Percentiles rank a stretch among this genome's conserved stretches.
phyloP scores from a whole-genome alignment of 2,113 vertebrate genomes.

The Sakesphorus luctuosus region DNA sequence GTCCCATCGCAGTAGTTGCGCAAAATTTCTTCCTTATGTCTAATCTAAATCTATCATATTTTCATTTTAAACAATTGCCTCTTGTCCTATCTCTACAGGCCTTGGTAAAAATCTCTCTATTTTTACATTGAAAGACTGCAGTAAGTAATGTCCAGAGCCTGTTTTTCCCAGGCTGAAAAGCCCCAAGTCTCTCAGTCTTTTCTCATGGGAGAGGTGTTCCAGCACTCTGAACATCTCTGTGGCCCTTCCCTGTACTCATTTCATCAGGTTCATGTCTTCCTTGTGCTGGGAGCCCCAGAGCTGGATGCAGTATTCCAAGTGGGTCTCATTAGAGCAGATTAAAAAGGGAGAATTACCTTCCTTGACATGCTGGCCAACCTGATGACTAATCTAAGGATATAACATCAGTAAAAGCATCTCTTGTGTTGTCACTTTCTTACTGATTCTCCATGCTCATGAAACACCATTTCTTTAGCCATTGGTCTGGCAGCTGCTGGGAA shows the following conservation, averaged over 20 bases:
- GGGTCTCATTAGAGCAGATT: background rate
- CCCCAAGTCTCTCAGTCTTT: background rate
- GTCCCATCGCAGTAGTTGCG: background rate
- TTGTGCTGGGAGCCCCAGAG: background rate
- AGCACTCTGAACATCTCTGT: background rate
- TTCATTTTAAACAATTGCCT: background rate
- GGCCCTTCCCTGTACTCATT: background rate
- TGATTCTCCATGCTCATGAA: background rate
- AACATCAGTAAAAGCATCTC: background rate
- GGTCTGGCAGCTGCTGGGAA: conserved; percentile 83
- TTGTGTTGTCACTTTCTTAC: background rate
- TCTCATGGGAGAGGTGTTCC: background rate
- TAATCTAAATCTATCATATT: background rate
- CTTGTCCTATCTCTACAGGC: background rate
- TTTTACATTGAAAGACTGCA: background rate
- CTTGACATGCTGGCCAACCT: background rate
- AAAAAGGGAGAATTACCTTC: background rate
- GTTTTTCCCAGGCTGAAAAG: background rate
- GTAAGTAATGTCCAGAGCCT: too few species aligned
- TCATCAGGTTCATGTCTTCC: background rate
- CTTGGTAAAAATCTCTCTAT: background rate
- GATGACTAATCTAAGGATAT: background rate
- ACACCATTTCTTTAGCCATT: conserved; percentile 57
- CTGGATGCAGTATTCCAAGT: background rate
- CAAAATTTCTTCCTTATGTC: background rate